Base-by-base conservation (phyloP, 2,888 invertebrate species). In the Macrosiphum euphorbiae region DNA sequence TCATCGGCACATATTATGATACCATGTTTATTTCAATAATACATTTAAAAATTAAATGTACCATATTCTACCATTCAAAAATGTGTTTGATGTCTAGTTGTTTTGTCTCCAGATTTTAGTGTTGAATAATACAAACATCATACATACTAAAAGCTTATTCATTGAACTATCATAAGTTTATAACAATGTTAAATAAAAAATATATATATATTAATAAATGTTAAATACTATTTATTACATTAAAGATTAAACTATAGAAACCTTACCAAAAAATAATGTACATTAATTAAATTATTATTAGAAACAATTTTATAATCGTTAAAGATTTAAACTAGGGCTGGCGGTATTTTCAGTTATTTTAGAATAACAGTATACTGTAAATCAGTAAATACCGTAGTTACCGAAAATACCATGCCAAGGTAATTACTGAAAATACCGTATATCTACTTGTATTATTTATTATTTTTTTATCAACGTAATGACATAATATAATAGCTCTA, bases 21-120 rank as follows among this genome's bases (percentile, higher is more conserved):
- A 55, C 87, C 84, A 28, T 52, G 28, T 35, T 84, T 92, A 89
- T 52, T 94, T 50, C 13, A 50, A 47, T 28, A 20, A 67, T 67
- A 67, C n/a, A 35, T 67, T 67, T n/a, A 67, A 67, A 67, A 35
- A 35, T 35, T 67, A 67, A 35, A 55, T 55, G 55, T 55, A 35
- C n/a, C 28, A 67, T 67, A 67, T 16, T 67, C 16, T 35, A 35
- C 7, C n/a, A 67, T 67, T 67, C 67, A 67, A 67, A 67, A 67
- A 67, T 67, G n/a, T 67, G 35, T 67, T 16, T 16, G 20, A 67
- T 67, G 7, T 20, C 16, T 67, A 67, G 1, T 67, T 67, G 35
- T 67, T 67, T 67, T 67, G 67, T 35, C 35, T 16, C 35, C 35
- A 35, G n/a, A 67, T 16, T 67, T 67, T 7, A 35, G 7, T n/a